These are phyloP conservation scores for Sabellastarte sp. DNA, from an alignment of 2,888 invertebrate species.

Conservation along the genomic window DNA sequence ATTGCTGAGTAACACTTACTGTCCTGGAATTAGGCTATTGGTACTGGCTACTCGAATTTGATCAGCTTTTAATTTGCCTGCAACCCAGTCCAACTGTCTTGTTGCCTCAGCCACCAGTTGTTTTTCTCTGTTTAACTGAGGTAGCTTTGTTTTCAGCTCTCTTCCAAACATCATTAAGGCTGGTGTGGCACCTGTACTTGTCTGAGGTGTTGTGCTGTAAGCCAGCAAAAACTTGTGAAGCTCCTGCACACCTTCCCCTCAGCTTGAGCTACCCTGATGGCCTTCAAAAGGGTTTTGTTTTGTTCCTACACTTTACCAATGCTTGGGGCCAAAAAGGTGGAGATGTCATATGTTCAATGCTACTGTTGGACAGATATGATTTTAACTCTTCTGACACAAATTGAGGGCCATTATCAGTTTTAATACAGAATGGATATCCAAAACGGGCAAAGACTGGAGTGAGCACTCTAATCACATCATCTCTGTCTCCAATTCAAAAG, in stretches of 20 bases:
- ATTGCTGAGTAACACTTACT: background rate
- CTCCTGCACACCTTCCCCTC: background rate
- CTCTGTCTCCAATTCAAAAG: background rate
- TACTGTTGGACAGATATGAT: background rate
- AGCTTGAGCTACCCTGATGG: background rate
- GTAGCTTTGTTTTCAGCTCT: conserved; percentile 3
- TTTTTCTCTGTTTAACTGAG: background rate
- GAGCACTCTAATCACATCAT: background rate
- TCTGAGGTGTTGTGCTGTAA: background rate
- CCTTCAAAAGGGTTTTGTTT: background rate
- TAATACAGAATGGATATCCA: background rate
- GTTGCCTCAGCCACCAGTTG: background rate
- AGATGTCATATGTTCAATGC: background rate
- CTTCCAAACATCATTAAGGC: conserved; percentile 2
- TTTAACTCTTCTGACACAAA: background rate
- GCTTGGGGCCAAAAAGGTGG: background rate
- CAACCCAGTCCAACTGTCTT: background rate
- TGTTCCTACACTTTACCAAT: background rate
- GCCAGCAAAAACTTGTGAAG: background rate
- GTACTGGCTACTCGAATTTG: background rate
- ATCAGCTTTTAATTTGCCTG: background rate
- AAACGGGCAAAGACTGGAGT: too few species aligned
- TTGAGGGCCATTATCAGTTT: background rate
- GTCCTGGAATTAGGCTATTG: background rate
- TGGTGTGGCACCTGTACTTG: conserved; percentile 1